phyloP scores from a whole-genome alignment of 2,797 vertebrate genomes.

The Aselliscus stoliczkanus region DNA sequence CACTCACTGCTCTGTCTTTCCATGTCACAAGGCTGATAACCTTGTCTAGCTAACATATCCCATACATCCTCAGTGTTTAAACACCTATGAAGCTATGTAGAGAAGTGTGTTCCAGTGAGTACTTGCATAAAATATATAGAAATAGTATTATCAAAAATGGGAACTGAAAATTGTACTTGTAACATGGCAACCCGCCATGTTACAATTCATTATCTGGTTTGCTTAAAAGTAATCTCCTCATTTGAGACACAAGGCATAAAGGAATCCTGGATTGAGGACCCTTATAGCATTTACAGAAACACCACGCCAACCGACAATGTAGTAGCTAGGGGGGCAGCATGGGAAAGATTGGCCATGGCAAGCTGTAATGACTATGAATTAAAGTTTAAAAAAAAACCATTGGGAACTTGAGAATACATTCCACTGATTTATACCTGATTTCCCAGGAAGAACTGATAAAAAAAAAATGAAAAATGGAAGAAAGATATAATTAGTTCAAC shows the following conservation, averaged over 20 bases:
- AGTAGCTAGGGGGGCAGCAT: slow-evolving; percentile 79
- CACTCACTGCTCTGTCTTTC: background rate
- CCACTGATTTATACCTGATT: slow-evolving; percentile 96
- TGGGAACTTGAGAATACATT: slow-evolving; percentile 80
- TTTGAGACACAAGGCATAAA: slow-evolving; percentile 72
- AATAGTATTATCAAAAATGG: background rate
- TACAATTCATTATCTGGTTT: slow-evolving; percentile 81
- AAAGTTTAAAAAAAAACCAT: slow-evolving; percentile 68
- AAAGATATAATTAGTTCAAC: slow-evolving; percentile 88
- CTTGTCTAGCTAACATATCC: background rate
- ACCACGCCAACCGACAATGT: slow-evolving; percentile 80
- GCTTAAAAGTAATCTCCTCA: slow-evolving; percentile 83
- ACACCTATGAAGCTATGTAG: background rate
- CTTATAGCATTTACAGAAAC: slow-evolving; percentile 76
- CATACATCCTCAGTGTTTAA: background rate
- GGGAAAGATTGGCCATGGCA: slow-evolving; percentile 77
- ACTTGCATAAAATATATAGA: background rate
- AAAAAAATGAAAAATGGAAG: slow-evolving; percentile 88
- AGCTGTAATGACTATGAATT: slow-evolving; percentile 82
- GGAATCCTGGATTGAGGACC: slow-evolving; percentile 64
- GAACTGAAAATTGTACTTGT: background rate
- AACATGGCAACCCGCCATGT: background rate
- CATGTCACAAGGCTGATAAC: background rate
- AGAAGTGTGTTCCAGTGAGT: background rate
- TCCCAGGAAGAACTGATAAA: slow-evolving; percentile 99